Evolutionary conservation across 92 coral and sea anemone genomes (phyloP), one percentile per base, ranked within the genome.

Genomic region (Porites lobata): DNA sequence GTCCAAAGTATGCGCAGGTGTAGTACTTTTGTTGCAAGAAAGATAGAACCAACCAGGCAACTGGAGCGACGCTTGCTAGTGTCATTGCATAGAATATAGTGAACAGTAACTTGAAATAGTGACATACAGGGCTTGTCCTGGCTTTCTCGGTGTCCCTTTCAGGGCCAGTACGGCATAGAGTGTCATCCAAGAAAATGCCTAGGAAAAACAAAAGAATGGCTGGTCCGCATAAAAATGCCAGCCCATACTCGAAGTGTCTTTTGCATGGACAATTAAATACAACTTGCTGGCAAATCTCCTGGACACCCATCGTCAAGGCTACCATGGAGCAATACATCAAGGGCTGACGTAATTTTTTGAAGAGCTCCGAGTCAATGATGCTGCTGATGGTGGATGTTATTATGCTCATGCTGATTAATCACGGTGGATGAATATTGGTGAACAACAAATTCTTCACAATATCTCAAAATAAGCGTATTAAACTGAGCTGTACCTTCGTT

Each of bases 191-290:
- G 20, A 91, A 72, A 57, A 91, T 72, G 51, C 94, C 94, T 18
- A 80, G 69, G 38, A 91, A 77, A 43, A 92, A 76, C 38, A 94
- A 82, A 26, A 87, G 76, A 10, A 90, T 3, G 1, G 92, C 86
- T 0, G 98, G 98, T 1, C 75, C 87, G 32, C 88, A 81, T 2
- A 94, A 90, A 29, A 94, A 94, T 5, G 86, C 86, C 43, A 92
- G 19, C 4, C 98, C 98, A 67, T 94, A 94, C 1, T 62, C 47
- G 9, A 58, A 71, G 79, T 89, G 76, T n/a, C 93, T 80, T 29
- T 78, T 13, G 57, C 98, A 94, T 1, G 98, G 95, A 77, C 98
- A 94, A 50, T 83, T 86, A 62, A 89, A 91, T 11, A 91, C 83
- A 1, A 91, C 78, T 13, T 69, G 52, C 21, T 83, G 86, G 65